Evolutionary conservation across 53 echinoderm and acorn worm species (phyloP).

Genomic region (Antedon mediterranea): DNA sequence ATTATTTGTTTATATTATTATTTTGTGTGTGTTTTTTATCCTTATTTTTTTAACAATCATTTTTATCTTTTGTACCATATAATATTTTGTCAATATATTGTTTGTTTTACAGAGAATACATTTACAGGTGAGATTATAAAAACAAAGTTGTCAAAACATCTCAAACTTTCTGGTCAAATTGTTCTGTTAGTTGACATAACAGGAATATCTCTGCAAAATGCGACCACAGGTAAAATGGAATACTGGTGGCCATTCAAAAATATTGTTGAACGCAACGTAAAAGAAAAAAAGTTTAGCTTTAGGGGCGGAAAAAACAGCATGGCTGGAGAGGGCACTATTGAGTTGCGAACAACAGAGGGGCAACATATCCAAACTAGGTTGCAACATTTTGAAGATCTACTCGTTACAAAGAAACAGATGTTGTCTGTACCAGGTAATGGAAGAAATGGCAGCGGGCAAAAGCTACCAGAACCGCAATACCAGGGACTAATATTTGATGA

Average conservation of each 20-base stretch:
- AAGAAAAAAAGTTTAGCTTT: not conserved
- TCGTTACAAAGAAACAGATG: not conserved
- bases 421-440: not conserved
- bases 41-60: too few species aligned
- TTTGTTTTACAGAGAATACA: not conserved
- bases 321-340: not conserved
- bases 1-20: too few species aligned
- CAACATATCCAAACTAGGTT: not conserved
- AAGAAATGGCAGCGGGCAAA: not conserved
- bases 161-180: not conserved
- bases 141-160: not conserved
- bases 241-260: not conserved
- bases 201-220: not conserved
- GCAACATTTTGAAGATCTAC: not conserved
- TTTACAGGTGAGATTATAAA: not conserved
- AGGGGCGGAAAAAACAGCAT: not conserved
- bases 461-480: not conserved
- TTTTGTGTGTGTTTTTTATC: too few species aligned
- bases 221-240: not conserved
- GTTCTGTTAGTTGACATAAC: not conserved
- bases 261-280: not conserved
- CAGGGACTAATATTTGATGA: not conserved
- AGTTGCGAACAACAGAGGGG: not conserved
- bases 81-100: not conserved
- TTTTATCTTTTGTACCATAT: too few species aligned